Base-by-base conservation (phyloP, 1,140 invertebrate genomes). In the Alviniconcha marisindica region DNA sequence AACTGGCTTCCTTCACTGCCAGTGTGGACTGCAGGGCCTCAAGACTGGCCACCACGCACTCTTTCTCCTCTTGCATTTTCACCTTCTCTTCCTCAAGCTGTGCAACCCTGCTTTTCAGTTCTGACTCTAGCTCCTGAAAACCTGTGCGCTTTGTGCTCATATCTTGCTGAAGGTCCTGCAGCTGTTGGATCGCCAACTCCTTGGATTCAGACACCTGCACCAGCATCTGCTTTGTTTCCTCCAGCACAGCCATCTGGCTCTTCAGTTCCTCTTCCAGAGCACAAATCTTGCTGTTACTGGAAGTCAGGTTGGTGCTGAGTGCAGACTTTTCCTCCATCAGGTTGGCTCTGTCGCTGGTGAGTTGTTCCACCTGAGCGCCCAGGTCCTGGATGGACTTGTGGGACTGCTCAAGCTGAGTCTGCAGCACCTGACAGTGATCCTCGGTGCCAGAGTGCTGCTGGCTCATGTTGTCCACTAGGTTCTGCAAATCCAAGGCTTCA, bases 21-120 rank as follows among this genome's bases (percentile, higher is more conserved):
- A 87, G 51, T 33, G 82, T 71, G 36, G 10, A 31, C 44, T 83
- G 56, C 21, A 83, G 18, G 2, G 51, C 51, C 28, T 83, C 77
- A 42, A 85, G 24, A 14, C 81, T 77, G 21, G 51, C 38, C 31
- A 73, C 40, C 24, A 84, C 51, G 12, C 77, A 81, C 12, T 77
- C 73, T 71, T 85, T 84, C 38, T 84, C 83, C 42, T 79, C 71
- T 36, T 24, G 40, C 73, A 78, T 21, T 56, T 51, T 31, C 21
- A 18, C 42, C 66, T 83, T 83, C 78, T 81, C n/a, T 51, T 74
- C 56, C 71, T 76, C 71, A 36, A 86, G 33, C 42, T 42, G n/a
- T 36, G 56, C 74, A 38, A 82, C 40, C 66, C 85, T 85, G 15
- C 77, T 74, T 69, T 84, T 77, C 40, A 86, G 71, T 51, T 82